These are phyloP conservation scores for Drosophila koepferae DNA, from an alignment of 2,888 invertebrate genomes.

Conservation along the genomic window DNA sequence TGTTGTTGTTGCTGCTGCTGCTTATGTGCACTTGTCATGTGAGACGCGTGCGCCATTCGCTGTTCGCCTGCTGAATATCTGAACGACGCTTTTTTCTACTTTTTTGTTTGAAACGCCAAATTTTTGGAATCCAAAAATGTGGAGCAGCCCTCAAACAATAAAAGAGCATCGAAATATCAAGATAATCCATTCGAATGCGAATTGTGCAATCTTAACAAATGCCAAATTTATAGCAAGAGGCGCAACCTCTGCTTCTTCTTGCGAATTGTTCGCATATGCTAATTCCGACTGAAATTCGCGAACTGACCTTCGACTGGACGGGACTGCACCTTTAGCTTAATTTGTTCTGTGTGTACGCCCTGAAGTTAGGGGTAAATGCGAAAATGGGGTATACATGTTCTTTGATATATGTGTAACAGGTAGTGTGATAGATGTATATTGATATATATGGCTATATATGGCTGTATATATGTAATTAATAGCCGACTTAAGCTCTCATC, in stretches of 20 bases:
- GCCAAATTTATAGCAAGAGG: conserved; percentile 20
- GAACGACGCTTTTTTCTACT: conserved; percentile 27
- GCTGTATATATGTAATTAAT: too few species aligned
- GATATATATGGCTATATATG: too few species aligned
- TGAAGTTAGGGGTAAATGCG: not conserved
- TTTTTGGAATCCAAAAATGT: conserved; percentile 32
- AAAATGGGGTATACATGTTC: not conserved
- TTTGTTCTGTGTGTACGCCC: not conserved
- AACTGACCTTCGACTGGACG: conserved; percentile 37
- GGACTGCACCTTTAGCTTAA: conserved; percentile 29
- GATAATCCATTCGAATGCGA: conserved; percentile 13
- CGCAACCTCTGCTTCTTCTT: conserved; percentile 4
- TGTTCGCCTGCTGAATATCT: conserved; percentile 62
- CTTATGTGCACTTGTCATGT: conserved; percentile 59
- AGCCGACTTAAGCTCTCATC: too few species aligned
- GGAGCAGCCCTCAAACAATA: conserved; percentile 37
- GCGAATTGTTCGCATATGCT: not conserved
- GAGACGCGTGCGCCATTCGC: conserved; percentile 53
- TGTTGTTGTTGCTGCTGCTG: conserved; percentile 20
- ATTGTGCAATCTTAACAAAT: conserved; percentile 44
- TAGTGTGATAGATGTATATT: not conserved
- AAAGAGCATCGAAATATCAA: conserved; percentile 3
- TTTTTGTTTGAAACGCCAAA: conserved; percentile 55
- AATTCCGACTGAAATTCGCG: conserved; percentile 22
- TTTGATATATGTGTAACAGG: not conserved